These are phyloP conservation scores for Parnassius orleans DNA, from an alignment of 2,888 invertebrate species.

Conservation along the genomic window DNA sequence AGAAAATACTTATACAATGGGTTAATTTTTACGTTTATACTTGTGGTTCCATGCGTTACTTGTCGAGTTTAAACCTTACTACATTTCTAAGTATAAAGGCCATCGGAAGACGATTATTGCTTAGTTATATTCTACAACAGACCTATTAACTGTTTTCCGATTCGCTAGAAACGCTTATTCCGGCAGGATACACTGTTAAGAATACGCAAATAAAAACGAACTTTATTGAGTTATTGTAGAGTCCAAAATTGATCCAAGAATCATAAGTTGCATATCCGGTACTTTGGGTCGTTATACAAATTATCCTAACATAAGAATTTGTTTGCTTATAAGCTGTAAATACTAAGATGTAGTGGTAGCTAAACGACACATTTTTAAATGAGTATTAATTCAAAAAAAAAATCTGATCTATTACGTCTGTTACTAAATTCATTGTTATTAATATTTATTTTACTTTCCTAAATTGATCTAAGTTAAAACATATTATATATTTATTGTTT, in stretches of 20 bases:
- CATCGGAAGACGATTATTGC: conserved; percentile 70
- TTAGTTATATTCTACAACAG: conserved; percentile 54
- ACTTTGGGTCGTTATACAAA: conserved; percentile 52
- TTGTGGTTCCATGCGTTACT: conserved; percentile 25
- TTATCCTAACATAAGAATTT: conserved; percentile 41
- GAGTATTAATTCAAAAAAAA: too few relatives aligned
- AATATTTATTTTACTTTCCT: too few relatives aligned
- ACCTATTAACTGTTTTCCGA: conserved; percentile 71
- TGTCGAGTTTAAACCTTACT: conserved; percentile 43
- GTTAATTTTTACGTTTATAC: not conserved
- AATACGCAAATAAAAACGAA: conserved; percentile 20
- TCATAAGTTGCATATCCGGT: conserved; percentile 38
- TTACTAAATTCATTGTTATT: too few relatives aligned
- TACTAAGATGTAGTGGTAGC: too few relatives aligned
- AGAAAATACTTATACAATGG: not conserved
- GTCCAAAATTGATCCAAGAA: conserved; percentile 23
- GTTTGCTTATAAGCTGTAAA: conserved; percentile 22
- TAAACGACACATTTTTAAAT: too few relatives aligned
- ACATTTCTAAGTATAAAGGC: conserved; percentile 61
- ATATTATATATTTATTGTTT: too few relatives aligned
- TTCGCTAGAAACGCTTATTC: conserved; percentile 67
- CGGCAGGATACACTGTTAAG: conserved; percentile 42
- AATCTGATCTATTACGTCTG: too few relatives aligned
- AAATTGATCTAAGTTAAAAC: too few relatives aligned
- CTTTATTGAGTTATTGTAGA: conserved; percentile 21